A percentile compares a stretch with the other conserved stretches of the same genome.
Evolutionary conservation across 2,797 vertebrate species (phyloP).

Genomic region (Vipera latastei): DNA sequence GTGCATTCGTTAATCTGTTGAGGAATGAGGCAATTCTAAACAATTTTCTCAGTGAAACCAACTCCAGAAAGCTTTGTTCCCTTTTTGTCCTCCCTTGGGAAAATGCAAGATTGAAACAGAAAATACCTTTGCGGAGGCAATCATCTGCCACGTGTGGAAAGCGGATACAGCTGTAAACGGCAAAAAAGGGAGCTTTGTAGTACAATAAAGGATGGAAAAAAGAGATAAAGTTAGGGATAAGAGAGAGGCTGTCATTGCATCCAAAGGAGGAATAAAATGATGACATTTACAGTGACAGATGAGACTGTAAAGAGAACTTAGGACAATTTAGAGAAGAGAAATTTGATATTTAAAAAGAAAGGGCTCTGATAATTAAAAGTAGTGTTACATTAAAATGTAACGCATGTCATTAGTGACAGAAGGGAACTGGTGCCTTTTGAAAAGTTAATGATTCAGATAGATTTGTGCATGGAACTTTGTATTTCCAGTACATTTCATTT

Average conservation of each 20-base stretch:
- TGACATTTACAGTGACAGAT: slow-evolving; percentile 97
- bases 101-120: slow-evolving; percentile 99
- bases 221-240: slow-evolving; percentile 83
- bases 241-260: slow-evolving; percentile 85
- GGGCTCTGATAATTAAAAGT: slow-evolving; percentile 88
- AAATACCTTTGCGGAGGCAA: slow-evolving; percentile 96
- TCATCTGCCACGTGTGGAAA: slow-evolving; percentile 98
- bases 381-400: slow-evolving; percentile 84
- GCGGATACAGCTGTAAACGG: slow-evolving; percentile 90
- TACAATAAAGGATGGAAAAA: slow-evolving; percentile 85
- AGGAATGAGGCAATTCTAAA: slow-evolving; percentile 99
- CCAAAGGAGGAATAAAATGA: slow-evolving; percentile 86
- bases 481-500: slow-evolving; percentile 64
- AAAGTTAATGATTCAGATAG: slow-evolving; percentile 83
- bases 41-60: slow-evolving; percentile 99
- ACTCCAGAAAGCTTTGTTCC: slow-evolving; percentile 89
- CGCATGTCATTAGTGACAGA: slow-evolving; percentile 83
- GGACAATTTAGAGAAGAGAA: slow-evolving; percentile 84
- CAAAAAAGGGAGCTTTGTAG: slow-evolving; percentile 87
- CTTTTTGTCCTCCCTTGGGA: slow-evolving; percentile 94
- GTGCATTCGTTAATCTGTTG: slow-evolving; percentile 98
- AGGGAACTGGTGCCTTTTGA: slow-evolving; percentile 72
- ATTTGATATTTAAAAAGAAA: slow-evolving; percentile 95
- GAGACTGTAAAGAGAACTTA: slow-evolving; percentile 84
- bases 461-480: slow-evolving; percentile 68